These are phyloP conservation scores for Phortica variegata DNA, from an alignment of 1,140 invertebrate genomes.

Conservation along the genomic window DNA sequence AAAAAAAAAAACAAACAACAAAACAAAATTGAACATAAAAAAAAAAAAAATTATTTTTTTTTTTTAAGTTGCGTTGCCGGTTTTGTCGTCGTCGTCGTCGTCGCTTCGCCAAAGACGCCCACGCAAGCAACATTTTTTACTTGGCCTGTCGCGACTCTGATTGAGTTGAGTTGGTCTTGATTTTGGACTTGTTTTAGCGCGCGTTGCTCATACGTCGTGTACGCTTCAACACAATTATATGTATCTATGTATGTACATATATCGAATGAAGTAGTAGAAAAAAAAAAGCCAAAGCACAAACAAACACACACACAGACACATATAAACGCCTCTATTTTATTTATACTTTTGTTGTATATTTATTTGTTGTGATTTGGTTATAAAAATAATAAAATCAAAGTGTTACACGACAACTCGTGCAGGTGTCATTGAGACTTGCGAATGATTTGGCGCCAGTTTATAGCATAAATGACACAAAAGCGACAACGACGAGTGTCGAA, in stretches of 20 bases:
- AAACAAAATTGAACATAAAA: neutral
- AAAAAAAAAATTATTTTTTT: neutral
- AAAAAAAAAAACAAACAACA: no score
- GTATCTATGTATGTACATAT: neutral
- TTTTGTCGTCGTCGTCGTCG: neutral
- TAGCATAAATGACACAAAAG: conserved; percentile 29
- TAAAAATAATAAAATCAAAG: conserved; percentile 39
- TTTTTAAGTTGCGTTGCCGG: neutral
- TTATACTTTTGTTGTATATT: neutral
- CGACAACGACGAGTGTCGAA: conserved; percentile 2
- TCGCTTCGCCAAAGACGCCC: no score
- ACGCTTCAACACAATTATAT: conserved; percentile 14
- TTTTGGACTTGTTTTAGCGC: conserved; percentile 7
- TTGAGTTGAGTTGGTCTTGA: neutral
- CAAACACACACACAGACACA: conserved; percentile 21
- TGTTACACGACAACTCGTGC: conserved; percentile 53
- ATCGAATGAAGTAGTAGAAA: neutral
- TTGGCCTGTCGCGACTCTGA: no score
- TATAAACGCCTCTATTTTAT: conserved; percentile 29
- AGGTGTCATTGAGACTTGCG: conserved; percentile 53
- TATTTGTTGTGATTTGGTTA: conserved; percentile 5
- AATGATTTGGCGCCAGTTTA: conserved; percentile 52
- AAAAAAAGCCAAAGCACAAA: neutral
- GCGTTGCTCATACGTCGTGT: conserved; percentile 42
- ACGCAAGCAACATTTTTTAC: no score